Evolutionary conservation across 2,797 vertebrate genomes (phyloP).

Genomic region (Limosa lapponica): DNA sequence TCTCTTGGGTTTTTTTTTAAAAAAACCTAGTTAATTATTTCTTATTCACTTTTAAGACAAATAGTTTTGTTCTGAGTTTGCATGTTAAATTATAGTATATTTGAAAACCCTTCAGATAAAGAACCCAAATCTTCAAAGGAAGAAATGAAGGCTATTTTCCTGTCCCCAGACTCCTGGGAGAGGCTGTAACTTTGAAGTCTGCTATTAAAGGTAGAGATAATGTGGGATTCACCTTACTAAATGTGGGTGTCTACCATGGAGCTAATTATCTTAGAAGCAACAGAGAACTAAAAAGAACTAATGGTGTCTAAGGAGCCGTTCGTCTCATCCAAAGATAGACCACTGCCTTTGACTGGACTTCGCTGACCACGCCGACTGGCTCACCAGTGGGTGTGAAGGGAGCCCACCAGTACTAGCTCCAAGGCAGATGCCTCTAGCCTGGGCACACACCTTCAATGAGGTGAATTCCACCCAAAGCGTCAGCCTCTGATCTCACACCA

Average conservation of each 20-base stretch:
- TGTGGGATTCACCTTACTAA: not conserved
- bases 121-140: not conserved
- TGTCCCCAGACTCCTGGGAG: not conserved
- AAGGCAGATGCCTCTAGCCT: not conserved
- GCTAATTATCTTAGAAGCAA: not conserved
- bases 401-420: not conserved
- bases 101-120: constrained; percentile 3
- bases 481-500: not conserved
- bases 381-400: not conserved
- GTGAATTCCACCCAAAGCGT: not conserved
- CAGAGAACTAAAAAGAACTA: not conserved
- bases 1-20: not conserved
- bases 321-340: not conserved
- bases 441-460: not conserved
- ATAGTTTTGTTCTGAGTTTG: not conserved
- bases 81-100: not conserved
- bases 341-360: not conserved
- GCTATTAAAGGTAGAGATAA: not conserved
- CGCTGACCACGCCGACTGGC: not conserved
- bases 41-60: not conserved
- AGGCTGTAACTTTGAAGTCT: not conserved
- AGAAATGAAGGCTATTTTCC: not conserved
- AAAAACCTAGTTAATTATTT: not conserved
- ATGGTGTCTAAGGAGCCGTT: not conserved
- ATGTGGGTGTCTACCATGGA: not conserved